phyloP scores from a whole-genome alignment of 2,888 invertebrate genomes.

The Bibio marci region DNA sequence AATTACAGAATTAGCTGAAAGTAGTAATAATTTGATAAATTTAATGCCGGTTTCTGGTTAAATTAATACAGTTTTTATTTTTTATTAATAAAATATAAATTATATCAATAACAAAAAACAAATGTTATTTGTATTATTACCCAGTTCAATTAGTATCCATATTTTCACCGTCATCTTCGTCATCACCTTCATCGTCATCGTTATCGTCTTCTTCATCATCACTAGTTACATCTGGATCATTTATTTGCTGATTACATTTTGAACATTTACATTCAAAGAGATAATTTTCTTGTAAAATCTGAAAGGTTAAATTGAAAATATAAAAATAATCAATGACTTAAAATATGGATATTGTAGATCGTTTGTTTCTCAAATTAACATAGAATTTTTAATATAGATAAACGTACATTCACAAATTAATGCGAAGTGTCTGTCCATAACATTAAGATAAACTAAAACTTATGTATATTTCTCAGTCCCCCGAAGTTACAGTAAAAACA shows the following conservation, averaged over 20 bases:
- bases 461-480: no score
- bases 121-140: no score
- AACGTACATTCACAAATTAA: no score
- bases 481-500: no score
- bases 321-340: slow-evolving; percentile 4
- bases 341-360: background rate
- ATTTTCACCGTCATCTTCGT: slow-evolving; percentile 10
- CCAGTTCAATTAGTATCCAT: background rate
- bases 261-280: slow-evolving; percentile 67
- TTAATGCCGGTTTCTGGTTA: slow-evolving; percentile 36
- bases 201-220: slow-evolving; percentile 53
- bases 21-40: slow-evolving; percentile 83
- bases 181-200: slow-evolving; percentile 33
- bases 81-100: background rate
- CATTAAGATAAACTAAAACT: no score
- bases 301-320: slow-evolving; percentile 13
- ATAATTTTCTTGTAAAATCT: slow-evolving; percentile 54
- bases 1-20: slow-evolving; percentile 83
- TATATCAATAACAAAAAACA: background rate
- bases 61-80: background rate
- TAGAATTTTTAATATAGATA: no score
- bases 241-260: slow-evolving; percentile 54
- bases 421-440: no score
- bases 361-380: no score
- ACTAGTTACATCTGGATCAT: slow-evolving; percentile 66